Conservation (phyloP, 2,888 invertebrate species). For the Chrysolina haemoptera region DNA sequence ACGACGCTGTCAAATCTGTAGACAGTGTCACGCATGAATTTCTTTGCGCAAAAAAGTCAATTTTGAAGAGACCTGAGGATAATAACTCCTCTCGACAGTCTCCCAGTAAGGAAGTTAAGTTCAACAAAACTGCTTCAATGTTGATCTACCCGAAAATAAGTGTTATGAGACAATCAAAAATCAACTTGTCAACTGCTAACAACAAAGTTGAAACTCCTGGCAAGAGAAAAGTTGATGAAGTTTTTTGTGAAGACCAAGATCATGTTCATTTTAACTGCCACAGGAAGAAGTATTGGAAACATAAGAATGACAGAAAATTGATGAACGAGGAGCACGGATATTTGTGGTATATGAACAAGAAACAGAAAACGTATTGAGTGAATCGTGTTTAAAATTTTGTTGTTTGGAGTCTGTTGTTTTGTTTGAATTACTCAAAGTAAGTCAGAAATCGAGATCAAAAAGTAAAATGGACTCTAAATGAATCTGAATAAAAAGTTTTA, state of each 20-base stretch:
- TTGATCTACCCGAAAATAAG: constrained; percentile 35
- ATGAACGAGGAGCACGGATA: constrained; percentile 15
- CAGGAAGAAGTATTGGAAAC: not conserved
- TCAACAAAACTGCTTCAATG: constrained; percentile 39
- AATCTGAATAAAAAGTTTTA: too few relatives aligned
- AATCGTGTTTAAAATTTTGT: not conserved
- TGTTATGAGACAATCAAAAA: constrained; percentile 34
- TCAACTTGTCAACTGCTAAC: constrained; percentile 26
- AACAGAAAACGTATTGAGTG: constrained; percentile 16
- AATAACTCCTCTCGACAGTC: constrained; percentile 10
- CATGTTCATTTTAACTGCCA: not conserved
- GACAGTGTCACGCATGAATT: constrained; percentile 35
- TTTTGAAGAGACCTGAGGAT: constrained; percentile 29
- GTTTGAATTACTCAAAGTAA: constrained; percentile 3
- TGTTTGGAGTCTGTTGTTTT: not conserved
- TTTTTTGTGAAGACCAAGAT: not conserved
- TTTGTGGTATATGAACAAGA: constrained; percentile 29
- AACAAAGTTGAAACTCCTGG: constrained; percentile 1
- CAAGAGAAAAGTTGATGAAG: constrained; percentile 27
- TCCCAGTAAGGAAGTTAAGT: constrained; percentile 35
- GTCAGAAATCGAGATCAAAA: not conserved
- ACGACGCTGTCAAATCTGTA: constrained; percentile 24
- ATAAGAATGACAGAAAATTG: not conserved
- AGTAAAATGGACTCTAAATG: not conserved
- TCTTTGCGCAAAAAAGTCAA: constrained; percentile 32